These are phyloP conservation scores for Disparrhopalites patrizii DNA, from an alignment of 2,888 invertebrate genomes.

Conservation along the genomic window DNA sequence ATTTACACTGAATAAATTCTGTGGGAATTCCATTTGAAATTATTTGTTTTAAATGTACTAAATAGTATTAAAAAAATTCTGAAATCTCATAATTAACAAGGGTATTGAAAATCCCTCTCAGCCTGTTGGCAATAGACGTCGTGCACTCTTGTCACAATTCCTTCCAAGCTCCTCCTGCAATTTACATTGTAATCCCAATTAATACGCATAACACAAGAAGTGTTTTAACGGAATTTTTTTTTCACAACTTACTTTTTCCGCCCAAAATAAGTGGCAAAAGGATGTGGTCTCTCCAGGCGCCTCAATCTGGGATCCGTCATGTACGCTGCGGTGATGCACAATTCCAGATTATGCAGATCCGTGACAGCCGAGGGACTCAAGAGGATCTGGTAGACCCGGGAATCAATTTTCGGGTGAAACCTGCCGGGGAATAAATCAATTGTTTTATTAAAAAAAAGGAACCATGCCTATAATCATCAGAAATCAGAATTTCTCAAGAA, in stretches of 20 bases:
- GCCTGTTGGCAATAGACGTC: conserved; percentile 19
- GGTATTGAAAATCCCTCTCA: conserved; percentile 19
- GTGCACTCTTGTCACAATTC: conserved; percentile 9
- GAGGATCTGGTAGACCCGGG: conserved; percentile 34
- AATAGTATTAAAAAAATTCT: no score
- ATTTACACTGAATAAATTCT: no score
- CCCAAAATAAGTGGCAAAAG: conserved; percentile 25
- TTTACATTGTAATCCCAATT: no score
- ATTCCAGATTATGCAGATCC: conserved; percentile 39
- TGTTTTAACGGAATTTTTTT: no score
- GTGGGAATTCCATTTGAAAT: no score
- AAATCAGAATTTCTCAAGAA: neutral
- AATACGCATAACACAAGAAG: no score
- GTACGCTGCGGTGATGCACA: conserved; percentile 39
- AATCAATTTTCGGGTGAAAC: conserved; percentile 35
- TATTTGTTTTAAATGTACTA: no score
- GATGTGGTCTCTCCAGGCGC: conserved; percentile 30
- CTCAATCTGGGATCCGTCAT: conserved; percentile 21
- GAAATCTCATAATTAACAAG: conserved; percentile 18
- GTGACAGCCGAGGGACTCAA: conserved; percentile 33
- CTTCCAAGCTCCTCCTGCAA: conserved; percentile 11
- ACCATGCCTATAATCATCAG: no score
- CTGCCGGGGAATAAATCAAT: no score
- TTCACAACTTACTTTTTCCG: conserved; percentile 27
- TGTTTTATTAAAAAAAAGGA: no score